Evolutionary conservation across 2,113 vertebrate genomes (phyloP).

Genomic region (Petaurus breviceps): DNA sequence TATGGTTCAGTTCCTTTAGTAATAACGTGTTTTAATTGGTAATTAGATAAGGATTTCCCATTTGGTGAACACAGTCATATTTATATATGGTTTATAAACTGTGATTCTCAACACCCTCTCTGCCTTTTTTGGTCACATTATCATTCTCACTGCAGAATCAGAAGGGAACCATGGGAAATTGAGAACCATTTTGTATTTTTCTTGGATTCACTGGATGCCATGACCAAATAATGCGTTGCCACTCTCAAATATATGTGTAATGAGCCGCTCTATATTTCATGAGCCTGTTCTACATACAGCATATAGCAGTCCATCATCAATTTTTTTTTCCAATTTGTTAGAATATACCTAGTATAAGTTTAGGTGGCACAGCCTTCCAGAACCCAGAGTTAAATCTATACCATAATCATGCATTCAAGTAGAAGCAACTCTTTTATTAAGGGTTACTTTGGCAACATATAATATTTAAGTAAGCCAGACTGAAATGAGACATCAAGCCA

Average conservation of each 20-base stretch:
- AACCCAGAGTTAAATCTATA: neutral
- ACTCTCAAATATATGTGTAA: neutral
- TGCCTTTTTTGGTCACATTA: neutral
- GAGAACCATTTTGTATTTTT: neutral
- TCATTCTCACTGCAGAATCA: neutral
- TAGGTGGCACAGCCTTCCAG: neutral
- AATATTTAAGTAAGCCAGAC: neutral
- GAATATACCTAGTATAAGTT: neutral
- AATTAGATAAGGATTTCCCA: neutral
- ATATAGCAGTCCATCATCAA: neutral
- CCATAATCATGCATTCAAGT: neutral
- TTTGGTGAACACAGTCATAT: neutral
- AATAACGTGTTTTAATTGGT: neutral
- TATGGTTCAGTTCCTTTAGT: neutral
- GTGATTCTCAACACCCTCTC: neutral
- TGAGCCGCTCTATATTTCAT: neutral
- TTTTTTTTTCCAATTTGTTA: neutral
- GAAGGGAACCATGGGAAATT: neutral
- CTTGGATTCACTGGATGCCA: neutral
- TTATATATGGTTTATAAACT: neutral
- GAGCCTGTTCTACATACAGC: neutral
- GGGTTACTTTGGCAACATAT: neutral
- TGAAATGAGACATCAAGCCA: neutral
- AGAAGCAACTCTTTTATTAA: neutral
- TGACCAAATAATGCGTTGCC: neutral